Evolutionary conservation across 2,797 vertebrate species (phyloP).

Genomic region (Mormyrops boulengeri): DNA sequence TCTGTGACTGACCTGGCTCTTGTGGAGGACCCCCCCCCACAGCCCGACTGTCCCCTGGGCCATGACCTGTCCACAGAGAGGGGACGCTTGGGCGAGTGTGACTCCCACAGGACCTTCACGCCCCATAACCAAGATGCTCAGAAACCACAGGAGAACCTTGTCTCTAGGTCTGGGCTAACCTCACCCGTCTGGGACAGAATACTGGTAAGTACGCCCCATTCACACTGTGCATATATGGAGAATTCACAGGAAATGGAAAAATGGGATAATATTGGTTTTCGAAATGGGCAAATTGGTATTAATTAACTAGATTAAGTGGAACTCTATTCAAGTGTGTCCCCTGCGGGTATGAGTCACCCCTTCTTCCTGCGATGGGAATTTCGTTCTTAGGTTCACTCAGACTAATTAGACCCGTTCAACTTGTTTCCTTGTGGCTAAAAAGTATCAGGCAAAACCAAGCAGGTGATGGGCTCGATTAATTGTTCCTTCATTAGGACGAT

Average conservation of each 20-base stretch:
- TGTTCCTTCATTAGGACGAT: constrained; percentile 15
- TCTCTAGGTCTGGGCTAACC: constrained; percentile 23
- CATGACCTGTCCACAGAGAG: constrained; percentile 18
- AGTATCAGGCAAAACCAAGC: constrained; percentile 11
- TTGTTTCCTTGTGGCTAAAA: neutral
- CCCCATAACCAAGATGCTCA: neutral
- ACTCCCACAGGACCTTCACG: neutral
- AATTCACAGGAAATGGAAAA: neutral
- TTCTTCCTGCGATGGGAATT: neutral
- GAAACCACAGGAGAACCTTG: constrained; percentile 13
- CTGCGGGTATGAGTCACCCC: neutral
- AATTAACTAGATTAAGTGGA: constrained; percentile 14
- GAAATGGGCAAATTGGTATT: neutral
- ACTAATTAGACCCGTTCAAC: neutral
- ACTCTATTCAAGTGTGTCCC: neutral
- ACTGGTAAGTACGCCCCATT: constrained; percentile 25
- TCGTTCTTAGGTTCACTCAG: neutral
- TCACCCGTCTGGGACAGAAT: constrained; percentile 45
- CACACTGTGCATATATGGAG: neutral
- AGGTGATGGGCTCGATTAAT: constrained; percentile 19
- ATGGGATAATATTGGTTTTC: neutral
- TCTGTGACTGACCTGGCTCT: neutral
- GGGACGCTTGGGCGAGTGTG: neutral
- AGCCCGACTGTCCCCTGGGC: neutral
- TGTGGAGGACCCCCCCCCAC: constrained; percentile 9